Base-by-base conservation (phyloP, 2,113 vertebrate species). In the Nicator chloris region DNA sequence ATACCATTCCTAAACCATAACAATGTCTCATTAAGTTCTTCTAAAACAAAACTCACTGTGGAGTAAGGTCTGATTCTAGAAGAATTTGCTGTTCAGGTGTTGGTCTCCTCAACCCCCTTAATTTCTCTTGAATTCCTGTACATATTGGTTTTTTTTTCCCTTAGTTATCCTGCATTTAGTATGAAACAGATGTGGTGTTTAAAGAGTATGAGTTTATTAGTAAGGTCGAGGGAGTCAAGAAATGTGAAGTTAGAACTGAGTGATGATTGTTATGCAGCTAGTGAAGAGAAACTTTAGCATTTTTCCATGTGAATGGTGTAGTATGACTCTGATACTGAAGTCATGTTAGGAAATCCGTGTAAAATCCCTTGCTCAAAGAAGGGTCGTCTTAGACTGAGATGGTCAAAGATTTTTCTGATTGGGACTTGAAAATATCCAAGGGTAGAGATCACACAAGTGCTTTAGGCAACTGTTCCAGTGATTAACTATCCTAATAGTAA, bases 81-180 rank as follows among this genome's bases (percentile, higher is more conserved):
- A 3, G 7, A 56, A 42, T 60, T 70, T 71, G 3, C 8, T 44
- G 4, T 64, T 40, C 77, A 42, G 23, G 2, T 68, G 24, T 49
- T 57, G 42, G 5, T 68, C 47, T 86, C 49, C 39, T 63, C 37
- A 50, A 23, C 5, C 22, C 9, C 4, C 2, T 1, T 26, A 12
- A 22, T 51, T 79, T 60, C 9, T 77, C 15, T 44, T 77, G 26
- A 68, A 68, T 71, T 42, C 4, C 44, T 53, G 8, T 47, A 31
- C 5, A 10, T 24, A 24, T 20, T 47, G 11, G 7, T 15, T 0
- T 16, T 10, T 50, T 4, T 49, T 33, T 6, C 7, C 20, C 45
- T 88, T 21, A 71, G 61, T 20, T 66, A 28, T 51, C 5, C 11
- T 51, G 2, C 37, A 27, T 42, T 64, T 73, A 8, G 2, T 78